These are phyloP conservation scores for Elephas maximus DNA, from an alignment of 2,113 vertebrate genomes.

Conservation along the genomic window DNA sequence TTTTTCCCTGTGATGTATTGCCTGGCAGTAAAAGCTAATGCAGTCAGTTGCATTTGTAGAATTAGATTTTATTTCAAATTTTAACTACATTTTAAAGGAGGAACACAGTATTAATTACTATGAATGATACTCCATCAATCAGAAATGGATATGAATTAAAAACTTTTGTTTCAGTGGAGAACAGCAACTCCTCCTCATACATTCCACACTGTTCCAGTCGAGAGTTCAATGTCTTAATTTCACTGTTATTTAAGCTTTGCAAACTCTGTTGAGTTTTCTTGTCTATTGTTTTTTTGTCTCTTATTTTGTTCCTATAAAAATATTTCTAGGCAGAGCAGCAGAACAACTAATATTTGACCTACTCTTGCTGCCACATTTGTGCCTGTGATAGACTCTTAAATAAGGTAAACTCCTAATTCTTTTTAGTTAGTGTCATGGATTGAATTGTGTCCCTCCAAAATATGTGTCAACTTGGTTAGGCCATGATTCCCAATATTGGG, in stretches of 20 bases:
- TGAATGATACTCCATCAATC: slow-evolving; percentile 55
- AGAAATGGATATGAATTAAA: slow-evolving; percentile 67
- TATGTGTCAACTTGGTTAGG: too few relatives aligned
- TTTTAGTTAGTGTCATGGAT: background rate
- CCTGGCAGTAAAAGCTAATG: slow-evolving; percentile 83
- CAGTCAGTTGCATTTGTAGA: slow-evolving; percentile 60
- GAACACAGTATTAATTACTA: slow-evolving; percentile 69
- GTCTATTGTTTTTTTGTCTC: background rate
- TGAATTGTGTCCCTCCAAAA: too few relatives aligned
- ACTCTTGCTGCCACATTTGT: background rate
- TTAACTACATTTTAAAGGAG: slow-evolving; percentile 75
- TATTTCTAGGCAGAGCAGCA: background rate
- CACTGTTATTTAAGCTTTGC: slow-evolving; percentile 40
- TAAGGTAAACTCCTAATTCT: background rate
- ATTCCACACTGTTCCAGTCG: background rate
- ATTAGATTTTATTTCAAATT: slow-evolving; percentile 77
- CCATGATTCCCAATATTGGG: too few relatives aligned
- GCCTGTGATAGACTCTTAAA: background rate
- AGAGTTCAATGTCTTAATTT: slow-evolving; percentile 43
- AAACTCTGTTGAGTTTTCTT: slow-evolving; percentile 48
- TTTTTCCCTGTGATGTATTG: slow-evolving; percentile 77
- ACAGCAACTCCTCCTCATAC: background rate
- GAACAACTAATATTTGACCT: background rate
- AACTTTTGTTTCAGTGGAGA: background rate
- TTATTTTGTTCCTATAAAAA: background rate